Evolutionary conservation across 2,113 vertebrate genomes (phyloP), one percentile per base, ranked within the genome.

Genomic region (Scopus umbretta): DNA sequence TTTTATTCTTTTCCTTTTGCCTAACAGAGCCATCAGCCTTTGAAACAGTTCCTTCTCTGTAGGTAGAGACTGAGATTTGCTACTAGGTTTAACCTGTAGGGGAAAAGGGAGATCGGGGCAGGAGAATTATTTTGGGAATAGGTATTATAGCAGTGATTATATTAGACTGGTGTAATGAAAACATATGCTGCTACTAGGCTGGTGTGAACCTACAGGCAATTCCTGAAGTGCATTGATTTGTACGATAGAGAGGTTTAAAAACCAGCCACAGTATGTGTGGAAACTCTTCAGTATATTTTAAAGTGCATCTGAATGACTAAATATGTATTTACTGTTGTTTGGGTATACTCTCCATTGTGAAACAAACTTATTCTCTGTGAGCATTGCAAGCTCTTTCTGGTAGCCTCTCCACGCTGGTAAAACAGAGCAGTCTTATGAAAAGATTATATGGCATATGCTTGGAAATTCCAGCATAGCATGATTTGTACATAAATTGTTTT

Each of bases 1-100:
- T 50, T 96, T 96, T 97, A 85, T 94, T 91, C 83, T 80, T 81
- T 56, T 71, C 84, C 13, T 74, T 58, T 86, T 83, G 49, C 80
- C 42, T 90, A 86, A 91, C 80, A 96, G 20, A 97, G 68, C 45
- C 72, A 89, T 88, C 84, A 85, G 66, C n/a, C 66, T 93, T 89
- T 71, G 38, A 94, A 96, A 91, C 10, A 29, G 14, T 83, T 88
- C 53, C 36, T 96, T 88, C 32, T 85, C 74, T 87, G 53, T 80
- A 84, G 75, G 52, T 52, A n/a, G 92, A 95, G 40, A 72, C 61
- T 72, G 43, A 85, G 88, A 62, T 79, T 81, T 93, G 55, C 62
- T 94, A 79, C 42, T 94, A 93, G 94, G 36, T 88, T 79, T 78
- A 93, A 75, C 67, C 38, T 90, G 80, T 73, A 30, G 18, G 38